phyloP scores from a whole-genome alignment of 2,113 vertebrate species.

The Syrmaticus mikado region DNA sequence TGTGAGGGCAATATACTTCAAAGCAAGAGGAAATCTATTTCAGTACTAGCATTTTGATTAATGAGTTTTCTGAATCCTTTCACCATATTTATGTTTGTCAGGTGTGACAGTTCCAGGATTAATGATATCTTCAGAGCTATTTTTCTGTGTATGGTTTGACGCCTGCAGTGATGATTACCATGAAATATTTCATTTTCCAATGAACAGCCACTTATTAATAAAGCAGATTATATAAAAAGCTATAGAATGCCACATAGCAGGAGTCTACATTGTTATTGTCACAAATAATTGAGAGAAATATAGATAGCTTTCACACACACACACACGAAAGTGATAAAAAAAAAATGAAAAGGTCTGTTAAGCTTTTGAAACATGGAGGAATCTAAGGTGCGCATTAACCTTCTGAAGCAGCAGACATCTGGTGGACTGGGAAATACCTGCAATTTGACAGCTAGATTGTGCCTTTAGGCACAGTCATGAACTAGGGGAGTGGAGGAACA shows the following conservation, averaged over 20 bases:
- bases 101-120: conserved; percentile 54
- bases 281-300: conserved; percentile 24
- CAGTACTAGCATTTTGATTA: conserved; percentile 52
- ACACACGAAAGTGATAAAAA: neutral
- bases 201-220: conserved; percentile 34
- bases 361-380: conserved; percentile 15
- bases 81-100: conserved; percentile 53
- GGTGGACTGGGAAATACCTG: conserved; percentile 52
- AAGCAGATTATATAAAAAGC: conserved; percentile 28
- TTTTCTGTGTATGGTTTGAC: conserved; percentile 45
- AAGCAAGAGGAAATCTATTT: conserved; percentile 58
- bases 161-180: conserved; percentile 49
- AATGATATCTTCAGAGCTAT: conserved; percentile 53
- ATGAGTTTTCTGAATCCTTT: conserved; percentile 55
- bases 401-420: conserved; percentile 43
- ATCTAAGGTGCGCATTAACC: conserved; percentile 11
- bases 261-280: neutral
- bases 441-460: conserved; percentile 54
- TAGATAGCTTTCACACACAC: neutral
- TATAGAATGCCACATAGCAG: neutral
- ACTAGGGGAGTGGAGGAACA: neutral
- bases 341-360: neutral
- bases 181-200: conserved; percentile 51
- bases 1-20: conserved; percentile 45
- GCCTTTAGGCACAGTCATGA: conserved; percentile 60